These are phyloP conservation scores for Buceros bicornis DNA, from an alignment of 2,797 vertebrate species.

Conservation along the genomic window DNA sequence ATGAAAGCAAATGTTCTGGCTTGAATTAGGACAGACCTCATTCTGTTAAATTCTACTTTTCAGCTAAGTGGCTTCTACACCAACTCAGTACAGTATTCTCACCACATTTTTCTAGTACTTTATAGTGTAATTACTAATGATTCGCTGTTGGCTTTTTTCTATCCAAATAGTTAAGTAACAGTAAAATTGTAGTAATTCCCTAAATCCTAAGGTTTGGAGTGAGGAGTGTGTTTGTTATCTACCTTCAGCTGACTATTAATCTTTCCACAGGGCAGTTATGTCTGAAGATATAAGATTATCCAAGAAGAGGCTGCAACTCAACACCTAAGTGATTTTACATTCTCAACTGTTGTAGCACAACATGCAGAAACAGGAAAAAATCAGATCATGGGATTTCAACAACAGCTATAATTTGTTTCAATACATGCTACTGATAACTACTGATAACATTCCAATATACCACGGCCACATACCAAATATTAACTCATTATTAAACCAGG, in stretches of 20 bases:
- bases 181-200: neutral
- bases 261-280: conserved; percentile 11
- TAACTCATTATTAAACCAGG: conserved; percentile 65
- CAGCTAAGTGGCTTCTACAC: no score
- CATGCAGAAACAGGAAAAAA: conserved; percentile 56
- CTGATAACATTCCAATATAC: conserved; percentile 80
- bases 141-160: neutral
- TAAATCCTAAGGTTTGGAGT: neutral
- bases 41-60: no score
- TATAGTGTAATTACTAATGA: neutral
- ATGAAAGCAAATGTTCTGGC: neutral
- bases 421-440: conserved; percentile 73
- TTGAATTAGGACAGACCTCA: no score
- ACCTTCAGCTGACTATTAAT: conserved; percentile 61
- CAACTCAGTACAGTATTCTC: neutral
- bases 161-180: neutral
- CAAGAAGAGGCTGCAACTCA: neutral
- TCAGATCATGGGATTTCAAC: conserved; percentile 69
- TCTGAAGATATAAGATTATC: neutral
- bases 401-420: conserved; percentile 64
- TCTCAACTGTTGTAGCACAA: neutral
- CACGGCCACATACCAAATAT: conserved; percentile 66
- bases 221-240: neutral
- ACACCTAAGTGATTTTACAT: neutral
- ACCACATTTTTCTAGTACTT: neutral